These are phyloP conservation scores for Metopia argyrocephala DNA, from an alignment of 2,888 invertebrate species.

Conservation along the genomic window DNA sequence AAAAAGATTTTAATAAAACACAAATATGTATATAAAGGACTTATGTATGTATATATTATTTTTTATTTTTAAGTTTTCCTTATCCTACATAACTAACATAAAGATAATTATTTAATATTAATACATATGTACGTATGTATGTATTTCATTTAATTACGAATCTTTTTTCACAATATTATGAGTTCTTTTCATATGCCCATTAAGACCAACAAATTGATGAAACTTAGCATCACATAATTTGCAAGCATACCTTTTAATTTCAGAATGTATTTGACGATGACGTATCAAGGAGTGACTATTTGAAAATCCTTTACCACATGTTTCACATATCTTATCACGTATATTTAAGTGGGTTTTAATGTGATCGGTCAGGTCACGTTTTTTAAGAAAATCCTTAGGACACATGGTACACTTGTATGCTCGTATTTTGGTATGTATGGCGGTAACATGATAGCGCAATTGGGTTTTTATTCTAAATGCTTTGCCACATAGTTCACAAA, in stretches of 20 bases:
- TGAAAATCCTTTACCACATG: constrained; percentile 73
- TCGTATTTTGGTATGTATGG: constrained; percentile 58
- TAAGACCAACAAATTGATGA: constrained; percentile 73
- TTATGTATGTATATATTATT: too few relatives aligned
- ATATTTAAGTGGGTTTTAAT: constrained; percentile 73
- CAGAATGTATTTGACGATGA: constrained; percentile 72
- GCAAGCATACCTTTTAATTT: constrained; percentile 71
- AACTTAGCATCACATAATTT: constrained; percentile 72
- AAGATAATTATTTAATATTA: too few relatives aligned
- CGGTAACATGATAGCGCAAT: constrained; percentile 66
- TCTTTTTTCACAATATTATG: constrained; percentile 66
- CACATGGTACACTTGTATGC: constrained; percentile 62
- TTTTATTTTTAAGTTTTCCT: too few relatives aligned
- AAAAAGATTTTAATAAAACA: too few relatives aligned
- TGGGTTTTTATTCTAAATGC: constrained; percentile 69
- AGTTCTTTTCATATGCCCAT: constrained; percentile 73
- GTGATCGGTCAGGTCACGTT: constrained; percentile 70
- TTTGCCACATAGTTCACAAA: constrained; percentile 73
- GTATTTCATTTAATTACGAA: background rate
- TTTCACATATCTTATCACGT: constrained; percentile 72
- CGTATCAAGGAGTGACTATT: constrained; percentile 71
- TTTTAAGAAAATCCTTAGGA: constrained; percentile 69
- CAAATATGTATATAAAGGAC: too few relatives aligned
- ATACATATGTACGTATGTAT: background rate
- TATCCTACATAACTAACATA: too few relatives aligned